Conservation (phyloP, 2,888 invertebrate genomes). For the Chloromyia formosa region DNA sequence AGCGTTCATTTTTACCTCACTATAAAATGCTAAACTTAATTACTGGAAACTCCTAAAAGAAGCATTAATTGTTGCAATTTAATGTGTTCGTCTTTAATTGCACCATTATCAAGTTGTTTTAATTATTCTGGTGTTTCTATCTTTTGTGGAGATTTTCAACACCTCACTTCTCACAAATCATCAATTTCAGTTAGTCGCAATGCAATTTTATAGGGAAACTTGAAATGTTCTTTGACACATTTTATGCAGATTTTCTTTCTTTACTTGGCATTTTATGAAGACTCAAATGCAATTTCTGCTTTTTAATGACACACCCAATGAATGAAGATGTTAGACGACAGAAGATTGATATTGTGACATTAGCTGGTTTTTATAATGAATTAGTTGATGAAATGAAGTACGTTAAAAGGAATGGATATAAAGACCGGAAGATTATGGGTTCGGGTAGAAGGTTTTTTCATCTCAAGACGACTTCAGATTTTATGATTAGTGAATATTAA, state of each 20-base stretch:
- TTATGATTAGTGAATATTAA: too few species aligned
- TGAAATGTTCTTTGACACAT: constrained; percentile 10
- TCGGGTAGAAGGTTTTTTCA: not conserved
- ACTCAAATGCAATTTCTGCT: not conserved
- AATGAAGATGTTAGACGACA: not conserved
- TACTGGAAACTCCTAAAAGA: constrained; percentile 4
- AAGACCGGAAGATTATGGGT: not conserved
- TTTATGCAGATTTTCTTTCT: not conserved
- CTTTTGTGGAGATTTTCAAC: not conserved
- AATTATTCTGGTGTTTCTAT: not conserved
- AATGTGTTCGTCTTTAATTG: constrained; percentile 1
- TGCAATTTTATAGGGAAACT: not conserved
- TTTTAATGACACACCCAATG: not conserved
- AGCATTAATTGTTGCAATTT: not conserved
- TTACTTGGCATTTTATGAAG: not conserved
- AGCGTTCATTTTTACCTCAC: not conserved
- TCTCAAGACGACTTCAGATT: too few species aligned
- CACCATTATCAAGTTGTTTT: constrained; percentile 10
- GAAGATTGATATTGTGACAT: not conserved
- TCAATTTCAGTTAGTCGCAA: not conserved
- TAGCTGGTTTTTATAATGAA: not conserved
- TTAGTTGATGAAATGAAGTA: not conserved
- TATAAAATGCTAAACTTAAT: not conserved
- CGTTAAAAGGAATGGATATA: not conserved
- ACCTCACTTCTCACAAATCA: not conserved